These are phyloP conservation scores for Pyrocoelia pectoralis DNA, from an alignment of 2,888 invertebrate species.

Conservation along the genomic window DNA sequence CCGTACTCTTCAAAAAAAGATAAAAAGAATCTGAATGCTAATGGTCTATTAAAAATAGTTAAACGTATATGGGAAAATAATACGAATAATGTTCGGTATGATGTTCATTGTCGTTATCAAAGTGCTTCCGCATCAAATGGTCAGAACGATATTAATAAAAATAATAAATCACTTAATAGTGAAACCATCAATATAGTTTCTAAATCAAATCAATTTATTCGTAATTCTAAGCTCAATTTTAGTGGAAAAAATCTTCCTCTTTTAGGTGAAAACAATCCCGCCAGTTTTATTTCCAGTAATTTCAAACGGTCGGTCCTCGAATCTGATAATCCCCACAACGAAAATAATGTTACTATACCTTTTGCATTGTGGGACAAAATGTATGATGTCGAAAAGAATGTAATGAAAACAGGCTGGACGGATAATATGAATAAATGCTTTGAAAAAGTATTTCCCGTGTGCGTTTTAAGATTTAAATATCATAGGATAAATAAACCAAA, in stretches of 20 bases:
- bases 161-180: background rate
- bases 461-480: constrained; percentile 8
- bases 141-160: too few species aligned
- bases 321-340: background rate
- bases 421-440: constrained; percentile 1
- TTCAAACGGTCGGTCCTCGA: background rate
- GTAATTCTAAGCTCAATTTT: too few species aligned
- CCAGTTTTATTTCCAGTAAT: background rate
- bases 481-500: background rate
- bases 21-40: background rate
- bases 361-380: background rate
- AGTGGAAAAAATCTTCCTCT: too few species aligned
- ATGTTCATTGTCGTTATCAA: background rate
- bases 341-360: background rate
- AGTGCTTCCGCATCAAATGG: background rate
- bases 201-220: too few species aligned
- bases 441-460: background rate
- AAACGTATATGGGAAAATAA: background rate
- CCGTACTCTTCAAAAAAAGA: background rate
- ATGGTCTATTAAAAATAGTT: background rate
- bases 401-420: constrained; percentile 5
- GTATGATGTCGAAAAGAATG: background rate
- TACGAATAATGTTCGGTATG: background rate
- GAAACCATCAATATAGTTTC: background rate
- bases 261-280: too few species aligned